Evolutionary conservation across 2,797 vertebrate species (phyloP).

Genomic region (Rhyacichthys aspro): DNA sequence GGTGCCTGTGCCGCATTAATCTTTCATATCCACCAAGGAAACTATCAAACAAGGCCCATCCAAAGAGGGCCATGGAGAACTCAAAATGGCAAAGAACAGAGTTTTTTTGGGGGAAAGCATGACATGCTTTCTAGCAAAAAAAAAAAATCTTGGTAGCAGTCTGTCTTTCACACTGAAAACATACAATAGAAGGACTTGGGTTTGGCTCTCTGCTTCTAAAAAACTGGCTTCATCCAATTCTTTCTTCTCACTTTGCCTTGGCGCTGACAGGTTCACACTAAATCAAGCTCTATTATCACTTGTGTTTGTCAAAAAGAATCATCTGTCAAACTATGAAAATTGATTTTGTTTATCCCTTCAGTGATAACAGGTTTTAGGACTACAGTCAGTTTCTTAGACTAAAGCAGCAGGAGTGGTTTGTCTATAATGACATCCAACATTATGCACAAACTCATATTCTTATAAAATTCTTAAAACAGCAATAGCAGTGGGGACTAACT

Average conservation of each 20-base stretch:
- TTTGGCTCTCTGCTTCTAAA: conserved; percentile 34
- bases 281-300: conserved; percentile 15
- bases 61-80: conserved; percentile 68
- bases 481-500: too few relatives aligned
- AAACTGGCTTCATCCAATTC: conserved; percentile 14
- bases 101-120: conserved; percentile 18
- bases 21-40: conserved; percentile 74
- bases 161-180: conserved; percentile 32
- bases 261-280: conserved; percentile 3
- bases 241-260: conserved; percentile 16
- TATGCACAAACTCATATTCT: too few relatives aligned
- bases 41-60: conserved; percentile 70
- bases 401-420: neutral
- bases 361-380: neutral
- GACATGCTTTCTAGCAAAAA: conserved; percentile 70
- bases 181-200: conserved; percentile 21
- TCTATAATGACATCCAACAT: too few relatives aligned
- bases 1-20: conserved; percentile 75
- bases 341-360: neutral
- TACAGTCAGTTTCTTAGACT: neutral
- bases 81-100: conserved; percentile 56
- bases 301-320: conserved; percentile 15
- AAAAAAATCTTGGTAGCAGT: conserved; percentile 32
- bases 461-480: too few relatives aligned
- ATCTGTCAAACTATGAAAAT: conserved; percentile 6